Percentiles rank a stretch among this genome's conserved stretches.
These are phyloP conservation scores for Drosophila seguyi DNA, from an alignment of 1,140 invertebrate genomes.

Conservation along the genomic window DNA sequence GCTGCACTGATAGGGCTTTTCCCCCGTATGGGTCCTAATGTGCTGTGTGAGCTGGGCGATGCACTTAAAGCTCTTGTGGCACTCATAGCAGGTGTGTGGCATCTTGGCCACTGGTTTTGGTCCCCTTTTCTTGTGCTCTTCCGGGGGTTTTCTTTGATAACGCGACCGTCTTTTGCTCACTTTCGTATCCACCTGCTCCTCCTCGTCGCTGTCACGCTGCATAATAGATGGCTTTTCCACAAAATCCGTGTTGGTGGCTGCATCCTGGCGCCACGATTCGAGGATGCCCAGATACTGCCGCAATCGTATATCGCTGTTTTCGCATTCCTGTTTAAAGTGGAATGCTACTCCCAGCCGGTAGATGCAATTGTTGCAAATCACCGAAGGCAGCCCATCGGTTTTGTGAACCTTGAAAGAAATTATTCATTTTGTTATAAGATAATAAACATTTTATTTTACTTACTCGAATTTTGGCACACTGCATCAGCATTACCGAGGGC, in stretches of 20 bases:
- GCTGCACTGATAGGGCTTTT: constrained; percentile 89
- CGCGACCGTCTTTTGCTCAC: constrained; percentile 76
- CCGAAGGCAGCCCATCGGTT: constrained; percentile 88
- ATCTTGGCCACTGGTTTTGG: constrained; percentile 87
- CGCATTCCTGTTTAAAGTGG: constrained; percentile 89
- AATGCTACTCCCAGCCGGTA: constrained; percentile 88
- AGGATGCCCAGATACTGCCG: constrained; percentile 87
- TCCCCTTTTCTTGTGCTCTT: constrained; percentile 87
- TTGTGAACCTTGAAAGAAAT: constrained; percentile 86
- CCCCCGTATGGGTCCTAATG: constrained; percentile 88
- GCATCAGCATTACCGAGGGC: constrained; percentile 88
- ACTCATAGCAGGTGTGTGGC: constrained; percentile 87
- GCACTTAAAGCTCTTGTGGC: constrained; percentile 87
- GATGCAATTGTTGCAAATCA: constrained; percentile 89
- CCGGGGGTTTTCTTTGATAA: constrained; percentile 87
- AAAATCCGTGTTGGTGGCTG: constrained; percentile 80
- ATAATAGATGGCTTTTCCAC: constrained; percentile 30
- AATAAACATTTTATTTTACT: constrained; percentile 5
- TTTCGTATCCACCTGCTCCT: constrained; percentile 44
- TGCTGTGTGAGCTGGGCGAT: constrained; percentile 87
- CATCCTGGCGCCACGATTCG: constrained; percentile 75
- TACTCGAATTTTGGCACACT: constrained; percentile 88
- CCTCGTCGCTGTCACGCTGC: constrained; percentile 64
- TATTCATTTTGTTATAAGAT: neutral
- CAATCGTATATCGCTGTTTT: constrained; percentile 87